Percentiles rank a stretch among this genome's conserved stretches.
Evolutionary conservation across 1,140 invertebrate genomes (phyloP).

Genomic region (Hycleus cichorii): DNA sequence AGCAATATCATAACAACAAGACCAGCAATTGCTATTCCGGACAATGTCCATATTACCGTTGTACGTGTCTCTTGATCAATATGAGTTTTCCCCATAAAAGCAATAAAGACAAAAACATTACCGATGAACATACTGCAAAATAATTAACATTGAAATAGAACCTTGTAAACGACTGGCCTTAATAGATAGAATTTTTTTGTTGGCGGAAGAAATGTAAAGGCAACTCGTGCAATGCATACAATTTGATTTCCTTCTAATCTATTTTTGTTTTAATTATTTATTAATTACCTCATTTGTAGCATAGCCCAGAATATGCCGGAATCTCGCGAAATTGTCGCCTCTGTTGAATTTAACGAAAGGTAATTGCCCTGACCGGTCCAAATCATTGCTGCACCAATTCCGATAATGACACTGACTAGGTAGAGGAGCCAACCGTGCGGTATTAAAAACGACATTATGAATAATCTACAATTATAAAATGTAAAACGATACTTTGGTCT

Average conservation of each 20-base stretch:
- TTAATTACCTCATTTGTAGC: constrained; percentile 71
- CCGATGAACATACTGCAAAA: constrained; percentile 80
- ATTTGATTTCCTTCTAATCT: too few relatives aligned
- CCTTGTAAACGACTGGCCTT: not conserved
- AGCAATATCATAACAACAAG: constrained; percentile 60
- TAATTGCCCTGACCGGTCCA: constrained; percentile 94
- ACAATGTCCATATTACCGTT: constrained; percentile 69
- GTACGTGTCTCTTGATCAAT: constrained; percentile 59
- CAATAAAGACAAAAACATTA: constrained; percentile 88
- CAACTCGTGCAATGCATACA: too few relatives aligned
- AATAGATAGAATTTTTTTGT: too few relatives aligned
- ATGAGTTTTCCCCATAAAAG: constrained; percentile 67
- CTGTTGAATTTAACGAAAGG: constrained; percentile 81
- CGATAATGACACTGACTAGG: constrained; percentile 73
- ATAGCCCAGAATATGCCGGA: constrained; percentile 95
- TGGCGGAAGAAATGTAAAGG: too few relatives aligned
- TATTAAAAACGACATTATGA: constrained; percentile 75
- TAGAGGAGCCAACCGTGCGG: constrained; percentile 79
- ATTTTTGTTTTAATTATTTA: not conserved
- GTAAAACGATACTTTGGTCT: not conserved
- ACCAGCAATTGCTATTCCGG: constrained; percentile 58
- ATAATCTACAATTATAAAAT: constrained; percentile 51
- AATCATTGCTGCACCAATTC: constrained; percentile 80
- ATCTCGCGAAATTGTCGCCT: constrained; percentile 82
- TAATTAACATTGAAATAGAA: not conserved